Evolutionary conservation across 2,113 vertebrate genomes (phyloP).

Genomic region (Hemichromis elongatus): DNA sequence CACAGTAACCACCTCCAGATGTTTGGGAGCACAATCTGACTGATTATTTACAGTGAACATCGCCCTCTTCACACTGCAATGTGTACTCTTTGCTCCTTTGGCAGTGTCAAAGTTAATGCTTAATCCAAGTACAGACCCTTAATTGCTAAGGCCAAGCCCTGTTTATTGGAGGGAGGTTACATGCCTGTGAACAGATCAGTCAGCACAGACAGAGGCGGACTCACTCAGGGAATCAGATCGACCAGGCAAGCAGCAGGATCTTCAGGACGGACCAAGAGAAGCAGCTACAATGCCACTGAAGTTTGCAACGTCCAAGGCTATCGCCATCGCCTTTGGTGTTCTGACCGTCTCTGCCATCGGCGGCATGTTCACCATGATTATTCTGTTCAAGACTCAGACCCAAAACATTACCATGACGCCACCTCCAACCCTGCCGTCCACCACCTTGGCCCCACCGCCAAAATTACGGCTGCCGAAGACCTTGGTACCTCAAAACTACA

Average conservation of each 20-base stretch:
- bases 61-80: slow-evolving; percentile 11
- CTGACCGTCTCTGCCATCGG: slow-evolving; percentile 64
- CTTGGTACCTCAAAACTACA: slow-evolving; percentile 75
- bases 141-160: slow-evolving; percentile 40
- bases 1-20: slow-evolving; percentile 62
- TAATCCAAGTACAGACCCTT: slow-evolving; percentile 49
- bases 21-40: slow-evolving; percentile 32
- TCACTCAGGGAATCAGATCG: not conserved
- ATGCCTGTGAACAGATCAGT: slow-evolving; percentile 4
- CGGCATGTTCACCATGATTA: slow-evolving; percentile 76
- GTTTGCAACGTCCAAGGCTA: slow-evolving; percentile 70
- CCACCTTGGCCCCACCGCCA: not conserved
- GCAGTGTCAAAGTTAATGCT: slow-evolving; percentile 64
- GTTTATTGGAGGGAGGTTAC: slow-evolving; percentile 52
- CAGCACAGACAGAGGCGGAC: not conserved
- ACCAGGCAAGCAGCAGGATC: not conserved
- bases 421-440: fast-evolving
- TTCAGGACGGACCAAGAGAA: not conserved
- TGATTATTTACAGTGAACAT: slow-evolving; percentile 41
- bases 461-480: slow-evolving; percentile 68
- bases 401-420: fast-evolving
- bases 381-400: slow-evolving; percentile 72
- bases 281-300: slow-evolving; percentile 73
- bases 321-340: slow-evolving; percentile 65
- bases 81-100: slow-evolving; percentile 43